Evolutionary conservation across 2,113 vertebrate genomes (phyloP), one percentile per base, ranked within the genome.

Genomic region (Syngnathoides biaculeatus): DNA sequence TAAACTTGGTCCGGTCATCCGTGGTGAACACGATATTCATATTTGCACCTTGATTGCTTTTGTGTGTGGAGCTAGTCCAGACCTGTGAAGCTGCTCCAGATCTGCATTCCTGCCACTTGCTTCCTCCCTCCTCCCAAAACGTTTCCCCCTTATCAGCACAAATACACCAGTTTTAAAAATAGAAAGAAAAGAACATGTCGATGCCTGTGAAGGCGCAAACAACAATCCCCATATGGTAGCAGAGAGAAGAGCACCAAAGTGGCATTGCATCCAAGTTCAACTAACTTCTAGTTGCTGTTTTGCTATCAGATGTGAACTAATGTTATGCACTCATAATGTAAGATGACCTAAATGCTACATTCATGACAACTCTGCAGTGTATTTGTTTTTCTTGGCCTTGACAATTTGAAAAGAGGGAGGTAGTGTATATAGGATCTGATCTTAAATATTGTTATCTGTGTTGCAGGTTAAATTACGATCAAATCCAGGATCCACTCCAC

Each of bases 101-200:
- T 65, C 72, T 81, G 42, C 90, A 90, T 93, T 93, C 90, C 87
- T 89, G 65, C 67, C 71, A 77, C 70, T 77, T 67, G 69, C 62
- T 74, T 65, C 75, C 75, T 74, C 82, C 86, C 78, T 76, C 65
- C 61, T 78, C 72, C 80, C 72, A 74, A 76, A 72, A 71, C 85
- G 79, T 72, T 78, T 79, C 62, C 45, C 39, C 67, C 87, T 92
- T 91, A 93, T 91, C 90, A 83, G 82, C 64, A 74, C 35, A 72
- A 85, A 78, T 1, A 68, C 83, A 78, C 69, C 4, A 0, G 50
- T 73, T 83, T 87, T 90, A 91, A 90, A 92, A 91, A 91, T 91
- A 91, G 90, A 84, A 75, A 39, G 71, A 77, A 72, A 67, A 72
- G 62, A 87, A 87, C 89, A 74, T 86, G 86, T 88, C n/a, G n/a